These are phyloP conservation scores for Enteromius treurensis DNA, from an alignment of 2,797 vertebrate species.

Conservation along the genomic window DNA sequence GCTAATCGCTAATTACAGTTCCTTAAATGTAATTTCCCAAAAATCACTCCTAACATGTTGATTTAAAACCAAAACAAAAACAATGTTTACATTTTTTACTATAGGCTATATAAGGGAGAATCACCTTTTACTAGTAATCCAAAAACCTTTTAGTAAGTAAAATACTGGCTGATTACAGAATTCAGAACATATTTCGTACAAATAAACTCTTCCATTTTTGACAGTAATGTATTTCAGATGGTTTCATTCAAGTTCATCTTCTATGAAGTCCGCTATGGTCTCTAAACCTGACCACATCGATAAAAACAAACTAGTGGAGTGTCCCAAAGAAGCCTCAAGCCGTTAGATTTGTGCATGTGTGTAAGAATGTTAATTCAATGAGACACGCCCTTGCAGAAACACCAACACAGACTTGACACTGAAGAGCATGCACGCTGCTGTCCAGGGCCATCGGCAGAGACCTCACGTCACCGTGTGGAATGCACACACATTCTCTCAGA, in stretches of 20 bases:
- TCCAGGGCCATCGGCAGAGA: constrained; percentile 46
- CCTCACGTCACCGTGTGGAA: constrained; percentile 52
- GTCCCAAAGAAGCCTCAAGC: constrained; percentile 17
- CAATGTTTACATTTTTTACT: neutral
- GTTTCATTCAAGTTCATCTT: neutral
- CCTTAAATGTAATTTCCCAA: neutral
- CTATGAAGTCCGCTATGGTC: neutral
- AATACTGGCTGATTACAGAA: neutral
- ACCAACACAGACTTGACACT: constrained; percentile 51
- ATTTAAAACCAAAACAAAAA: neutral
- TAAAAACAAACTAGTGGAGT: neutral
- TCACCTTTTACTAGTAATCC: neutral
- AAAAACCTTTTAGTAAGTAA: neutral
- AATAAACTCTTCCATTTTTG: neutral
- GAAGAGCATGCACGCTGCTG: constrained; percentile 20
- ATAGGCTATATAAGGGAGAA: neutral
- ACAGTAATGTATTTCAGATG: neutral
- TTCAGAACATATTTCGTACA: neutral
- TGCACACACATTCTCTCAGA: constrained; percentile 8
- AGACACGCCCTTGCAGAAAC: constrained; percentile 38
- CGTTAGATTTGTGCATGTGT: neutral
- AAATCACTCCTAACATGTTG: neutral
- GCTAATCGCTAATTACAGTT: constrained; percentile 8
- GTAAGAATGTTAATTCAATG: constrained; percentile 35
- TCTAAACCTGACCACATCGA: neutral